These are phyloP conservation scores for Astur gentilis DNA, from an alignment of 2,113 vertebrate genomes.

Conservation along the genomic window DNA sequence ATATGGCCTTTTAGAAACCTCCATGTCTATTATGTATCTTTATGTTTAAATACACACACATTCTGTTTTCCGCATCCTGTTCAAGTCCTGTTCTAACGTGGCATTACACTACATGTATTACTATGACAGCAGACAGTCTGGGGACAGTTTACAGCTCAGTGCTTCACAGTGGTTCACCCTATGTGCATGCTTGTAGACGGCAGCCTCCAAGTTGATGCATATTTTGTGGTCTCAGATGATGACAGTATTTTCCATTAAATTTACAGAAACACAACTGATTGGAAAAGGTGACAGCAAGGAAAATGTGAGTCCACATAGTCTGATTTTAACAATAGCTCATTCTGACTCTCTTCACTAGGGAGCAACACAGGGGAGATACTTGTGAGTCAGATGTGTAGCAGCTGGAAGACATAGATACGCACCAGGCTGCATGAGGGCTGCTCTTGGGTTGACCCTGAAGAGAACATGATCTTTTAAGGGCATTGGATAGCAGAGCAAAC, in stretches of 20 bases:
- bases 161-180: neutral
- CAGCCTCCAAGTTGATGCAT: neutral
- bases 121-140: neutral
- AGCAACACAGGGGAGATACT: neutral
- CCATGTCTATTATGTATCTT: neutral
- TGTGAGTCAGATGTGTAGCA: neutral
- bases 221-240: neutral
- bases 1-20: neutral
- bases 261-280: neutral
- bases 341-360: neutral
- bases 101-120: neutral
- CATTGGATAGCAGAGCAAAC: neutral
- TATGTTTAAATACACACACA: neutral
- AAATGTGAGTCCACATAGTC: neutral
- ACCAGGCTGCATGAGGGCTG: neutral
- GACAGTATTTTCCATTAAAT: neutral
- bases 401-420: neutral
- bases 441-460: neutral
- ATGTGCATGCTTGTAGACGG: too few relatives aligned
- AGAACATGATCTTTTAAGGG: neutral
- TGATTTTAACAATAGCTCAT: neutral
- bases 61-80: neutral
- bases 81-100: neutral
- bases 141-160: neutral
- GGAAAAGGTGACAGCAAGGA: neutral